Conservation (phyloP, 1,140 invertebrate genomes). For the Drosophila pachea region DNA sequence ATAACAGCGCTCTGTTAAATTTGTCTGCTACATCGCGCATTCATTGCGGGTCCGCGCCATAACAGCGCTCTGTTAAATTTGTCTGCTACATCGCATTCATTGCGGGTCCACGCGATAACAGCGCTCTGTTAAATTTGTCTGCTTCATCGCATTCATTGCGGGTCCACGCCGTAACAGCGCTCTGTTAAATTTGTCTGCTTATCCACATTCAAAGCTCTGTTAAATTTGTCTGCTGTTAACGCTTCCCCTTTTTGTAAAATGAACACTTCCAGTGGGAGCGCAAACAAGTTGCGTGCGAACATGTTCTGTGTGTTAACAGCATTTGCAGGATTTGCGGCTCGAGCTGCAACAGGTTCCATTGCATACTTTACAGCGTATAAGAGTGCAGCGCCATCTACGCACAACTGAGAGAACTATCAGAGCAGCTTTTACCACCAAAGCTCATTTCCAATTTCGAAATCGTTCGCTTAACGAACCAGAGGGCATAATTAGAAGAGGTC, state of each 20-base stretch:
- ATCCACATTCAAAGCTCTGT: constrained; percentile 6
- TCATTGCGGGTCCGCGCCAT: too few relatives aligned
- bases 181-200: constrained; percentile 8
- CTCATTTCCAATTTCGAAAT: background rate
- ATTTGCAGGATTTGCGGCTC: background rate
- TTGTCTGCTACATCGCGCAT: constrained; percentile 20
- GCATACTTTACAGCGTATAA: constrained; percentile 53
- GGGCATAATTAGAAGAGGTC: constrained; percentile 15
- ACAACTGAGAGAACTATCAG: background rate
- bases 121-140: background rate
- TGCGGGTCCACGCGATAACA: too few relatives aligned
- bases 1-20: constrained; percentile 18
- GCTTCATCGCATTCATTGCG: background rate
- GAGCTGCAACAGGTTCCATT: constrained; percentile 3
- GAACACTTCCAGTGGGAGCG: constrained; percentile 59
- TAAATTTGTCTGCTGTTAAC: constrained; percentile 32
- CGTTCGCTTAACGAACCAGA: constrained; percentile 1
- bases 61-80: too few relatives aligned
- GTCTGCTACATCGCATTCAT: background rate
- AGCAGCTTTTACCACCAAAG: background rate
- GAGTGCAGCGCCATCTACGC: constrained; percentile 34
- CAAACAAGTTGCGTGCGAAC: constrained; percentile 6
- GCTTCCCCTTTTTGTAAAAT: constrained; percentile 43
- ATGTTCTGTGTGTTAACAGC: constrained; percentile 14
- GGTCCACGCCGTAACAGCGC: too few relatives aligned